Conservation (phyloP, 1,140 invertebrate genomes). For the Ruditapes philippinarum region DNA sequence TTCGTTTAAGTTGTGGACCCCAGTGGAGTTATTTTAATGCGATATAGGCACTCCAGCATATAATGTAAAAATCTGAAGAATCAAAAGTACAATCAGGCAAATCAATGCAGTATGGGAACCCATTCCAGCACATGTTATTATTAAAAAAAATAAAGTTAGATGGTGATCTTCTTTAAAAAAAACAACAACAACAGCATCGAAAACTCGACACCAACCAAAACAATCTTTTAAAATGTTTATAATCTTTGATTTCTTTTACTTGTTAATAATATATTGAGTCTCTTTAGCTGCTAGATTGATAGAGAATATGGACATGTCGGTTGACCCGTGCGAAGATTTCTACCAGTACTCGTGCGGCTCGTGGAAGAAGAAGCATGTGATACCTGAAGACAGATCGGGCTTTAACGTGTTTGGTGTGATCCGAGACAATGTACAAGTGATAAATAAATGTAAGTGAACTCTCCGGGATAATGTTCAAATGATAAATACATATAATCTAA, state of each 20-base stretch:
- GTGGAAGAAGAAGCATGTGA: conserved; percentile 68
- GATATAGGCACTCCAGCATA: too few relatives aligned
- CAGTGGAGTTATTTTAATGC: too few relatives aligned
- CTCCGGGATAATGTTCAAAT: too few relatives aligned
- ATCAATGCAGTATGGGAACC: too few relatives aligned
- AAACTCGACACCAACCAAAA: background rate
- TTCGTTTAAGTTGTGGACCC: too few relatives aligned
- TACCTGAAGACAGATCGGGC: conserved; percentile 71
- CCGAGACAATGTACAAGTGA: conserved; percentile 36
- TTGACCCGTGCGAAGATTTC: conserved; percentile 97
- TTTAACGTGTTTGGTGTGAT: conserved; percentile 55
- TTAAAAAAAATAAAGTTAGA: too few relatives aligned
- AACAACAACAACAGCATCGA: background rate
- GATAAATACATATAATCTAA: too few relatives aligned
- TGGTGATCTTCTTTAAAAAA: background rate
- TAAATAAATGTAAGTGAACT: conserved; percentile 51
- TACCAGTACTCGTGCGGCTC: conserved; percentile 95
- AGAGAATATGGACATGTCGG: conserved; percentile 87
- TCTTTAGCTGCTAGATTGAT: conserved; percentile 92
- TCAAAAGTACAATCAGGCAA: too few relatives aligned
- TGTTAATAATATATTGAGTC: too few relatives aligned
- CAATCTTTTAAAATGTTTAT: background rate
- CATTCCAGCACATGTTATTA: too few relatives aligned
- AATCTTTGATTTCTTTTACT: background rate
- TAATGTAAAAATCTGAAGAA: too few relatives aligned